Percentiles rank a stretch among this genome's conserved stretches.
These are phyloP conservation scores for Petrocephalus microphthalmus DNA, from an alignment of 2,113 vertebrate genomes.

Conservation along the genomic window DNA sequence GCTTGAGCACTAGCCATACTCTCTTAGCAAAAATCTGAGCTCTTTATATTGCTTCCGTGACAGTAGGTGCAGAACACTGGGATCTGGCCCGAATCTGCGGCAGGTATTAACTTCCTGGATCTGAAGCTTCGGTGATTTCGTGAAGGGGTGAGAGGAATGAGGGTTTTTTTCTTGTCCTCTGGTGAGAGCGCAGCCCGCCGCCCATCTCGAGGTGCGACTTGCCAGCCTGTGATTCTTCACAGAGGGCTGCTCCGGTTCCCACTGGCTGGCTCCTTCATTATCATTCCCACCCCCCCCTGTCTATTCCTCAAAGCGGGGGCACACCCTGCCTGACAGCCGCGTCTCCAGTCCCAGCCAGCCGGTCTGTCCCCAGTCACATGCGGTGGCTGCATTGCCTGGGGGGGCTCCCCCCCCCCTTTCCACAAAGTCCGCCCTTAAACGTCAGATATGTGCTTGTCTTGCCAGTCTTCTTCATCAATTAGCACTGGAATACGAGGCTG, in stretches of 20 bases:
- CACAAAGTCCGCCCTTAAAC: constrained; percentile 41
- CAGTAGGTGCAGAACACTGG: constrained; percentile 34
- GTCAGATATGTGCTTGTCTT: constrained; percentile 31
- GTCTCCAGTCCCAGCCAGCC: constrained; percentile 59
- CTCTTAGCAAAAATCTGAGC: constrained; percentile 19
- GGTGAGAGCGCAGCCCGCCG: constrained; percentile 8
- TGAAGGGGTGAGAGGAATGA: background rate
- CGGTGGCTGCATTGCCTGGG: constrained; percentile 30
- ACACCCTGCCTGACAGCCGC: constrained; percentile 61
- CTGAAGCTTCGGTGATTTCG: constrained; percentile 22
- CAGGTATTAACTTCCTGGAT: constrained; percentile 4
- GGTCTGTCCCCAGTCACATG: constrained; percentile 50
- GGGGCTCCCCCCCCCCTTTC: constrained; percentile 37
- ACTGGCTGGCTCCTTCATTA: constrained; percentile 58
- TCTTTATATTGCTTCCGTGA: constrained; percentile 36
- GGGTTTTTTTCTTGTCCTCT: background rate
- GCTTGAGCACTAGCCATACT: constrained; percentile 37
- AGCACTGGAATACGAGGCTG: constrained; percentile 37
- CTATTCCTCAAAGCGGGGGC: constrained; percentile 49
- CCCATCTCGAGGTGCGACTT: constrained; percentile 20
- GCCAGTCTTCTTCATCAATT: constrained; percentile 30
- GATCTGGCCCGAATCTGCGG: background rate
- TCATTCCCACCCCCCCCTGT: constrained; percentile 54
- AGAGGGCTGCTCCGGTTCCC: constrained; percentile 41
- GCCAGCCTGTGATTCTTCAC: constrained; percentile 37